Conservation (phyloP, 2,113 vertebrate species). For the Sinocyclocheilus rhinocerous region DNA sequence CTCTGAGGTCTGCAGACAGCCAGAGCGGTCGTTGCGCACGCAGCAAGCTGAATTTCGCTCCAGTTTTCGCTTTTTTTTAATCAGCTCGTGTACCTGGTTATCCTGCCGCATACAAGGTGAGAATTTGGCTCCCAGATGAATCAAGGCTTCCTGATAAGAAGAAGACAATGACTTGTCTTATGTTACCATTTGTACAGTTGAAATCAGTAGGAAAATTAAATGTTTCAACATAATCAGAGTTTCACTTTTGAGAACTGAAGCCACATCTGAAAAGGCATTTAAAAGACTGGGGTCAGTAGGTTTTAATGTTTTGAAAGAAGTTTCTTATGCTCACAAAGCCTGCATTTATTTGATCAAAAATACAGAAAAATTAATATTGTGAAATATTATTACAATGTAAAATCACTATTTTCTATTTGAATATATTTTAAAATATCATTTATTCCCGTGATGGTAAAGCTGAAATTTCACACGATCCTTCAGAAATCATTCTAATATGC, state of each 20-base stretch:
- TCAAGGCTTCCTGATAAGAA: conserved; percentile 86
- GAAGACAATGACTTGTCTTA: background rate
- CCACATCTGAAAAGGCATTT: background rate
- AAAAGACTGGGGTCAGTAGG: background rate
- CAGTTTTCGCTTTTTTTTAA: conserved; percentile 82
- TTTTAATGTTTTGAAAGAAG: background rate
- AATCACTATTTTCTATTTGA: too few relatives aligned
- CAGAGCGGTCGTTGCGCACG: conserved; percentile 93
- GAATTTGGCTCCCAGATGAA: conserved; percentile 98
- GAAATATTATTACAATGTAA: too few relatives aligned
- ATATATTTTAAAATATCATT: too few relatives aligned
- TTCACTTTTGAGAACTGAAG: background rate
- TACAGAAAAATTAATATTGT: background rate
- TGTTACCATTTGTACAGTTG: background rate
- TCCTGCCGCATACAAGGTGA: conserved; percentile 98
- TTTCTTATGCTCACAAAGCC: background rate
- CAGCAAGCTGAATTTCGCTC: conserved; percentile 95
- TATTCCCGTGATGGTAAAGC: too few relatives aligned
- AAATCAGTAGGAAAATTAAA: background rate
- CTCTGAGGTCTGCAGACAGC: conserved; percentile 92
- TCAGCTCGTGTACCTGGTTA: conserved; percentile 89
- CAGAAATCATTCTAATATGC: too few relatives aligned
- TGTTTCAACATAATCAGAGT: background rate
- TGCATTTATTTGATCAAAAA: background rate
- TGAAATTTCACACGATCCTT: too few relatives aligned